Conservation (phyloP, 2,113 vertebrate species). For the Morphnarchus princeps region DNA sequence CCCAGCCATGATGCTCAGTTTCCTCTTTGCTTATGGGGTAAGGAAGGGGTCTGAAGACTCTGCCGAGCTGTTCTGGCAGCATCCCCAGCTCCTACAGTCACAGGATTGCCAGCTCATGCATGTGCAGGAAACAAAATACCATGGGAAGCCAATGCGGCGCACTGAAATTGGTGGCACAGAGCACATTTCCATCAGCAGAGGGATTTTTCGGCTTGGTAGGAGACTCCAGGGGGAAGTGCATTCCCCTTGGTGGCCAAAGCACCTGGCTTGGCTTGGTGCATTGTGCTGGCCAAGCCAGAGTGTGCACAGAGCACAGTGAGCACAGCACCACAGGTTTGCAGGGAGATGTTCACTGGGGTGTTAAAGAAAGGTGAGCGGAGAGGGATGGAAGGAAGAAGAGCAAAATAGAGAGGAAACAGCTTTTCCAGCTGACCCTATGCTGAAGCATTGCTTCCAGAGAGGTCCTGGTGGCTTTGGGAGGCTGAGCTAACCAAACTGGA, state of each 20-base stretch:
- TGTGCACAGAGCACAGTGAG: fast-evolving
- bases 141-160: fast-evolving
- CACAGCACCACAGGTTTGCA: not conserved
- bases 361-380: not conserved
- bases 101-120: not conserved
- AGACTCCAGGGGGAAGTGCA: not conserved
- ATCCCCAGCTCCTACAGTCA: not conserved
- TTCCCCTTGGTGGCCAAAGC: fast-evolving
- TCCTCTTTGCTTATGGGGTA: not conserved
- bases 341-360: not conserved
- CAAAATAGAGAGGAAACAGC: not conserved
- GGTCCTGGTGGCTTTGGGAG: not conserved
- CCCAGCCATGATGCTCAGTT: not conserved
- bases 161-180: not conserved
- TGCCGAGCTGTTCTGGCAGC: not conserved
- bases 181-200: not conserved
- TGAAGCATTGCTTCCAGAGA: not conserved
- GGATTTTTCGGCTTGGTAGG: not conserved
- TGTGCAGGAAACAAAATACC: not conserved
- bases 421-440: not conserved
- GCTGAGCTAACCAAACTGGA: not conserved
- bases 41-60: not conserved
- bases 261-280: fast-evolving
- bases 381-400: not conserved
- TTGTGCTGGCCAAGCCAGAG: fast-evolving